Percentiles rank a stretch among this genome's conserved stretches.
Conservation (phyloP, 2,113 vertebrate genomes). For the Lepus europaeus region DNA sequence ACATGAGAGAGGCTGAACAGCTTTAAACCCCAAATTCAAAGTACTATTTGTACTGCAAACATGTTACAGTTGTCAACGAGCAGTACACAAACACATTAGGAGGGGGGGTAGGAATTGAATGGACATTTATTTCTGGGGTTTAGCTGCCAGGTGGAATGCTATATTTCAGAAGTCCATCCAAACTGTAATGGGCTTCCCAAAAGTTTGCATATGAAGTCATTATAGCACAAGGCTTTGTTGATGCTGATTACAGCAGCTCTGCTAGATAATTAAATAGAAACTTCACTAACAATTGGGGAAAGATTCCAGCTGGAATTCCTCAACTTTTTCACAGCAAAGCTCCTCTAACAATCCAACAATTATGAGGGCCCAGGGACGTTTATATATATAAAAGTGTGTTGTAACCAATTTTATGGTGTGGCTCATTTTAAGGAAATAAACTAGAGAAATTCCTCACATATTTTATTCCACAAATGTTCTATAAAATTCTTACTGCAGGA, state of each 20-base stretch:
- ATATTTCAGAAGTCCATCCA: background rate
- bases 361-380: constrained; percentile 72
- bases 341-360: constrained; percentile 34
- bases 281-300: constrained; percentile 34
- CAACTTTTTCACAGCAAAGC: constrained; percentile 46
- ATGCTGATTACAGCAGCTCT: constrained; percentile 34
- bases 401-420: constrained; percentile 79
- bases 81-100: constrained; percentile 74
- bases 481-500: constrained; percentile 78
- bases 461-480: constrained; percentile 79
- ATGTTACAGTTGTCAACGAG: constrained; percentile 84
- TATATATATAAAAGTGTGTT: constrained; percentile 47
- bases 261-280: constrained; percentile 50
- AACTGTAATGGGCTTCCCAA: background rate
- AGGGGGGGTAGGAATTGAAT: constrained; percentile 20
- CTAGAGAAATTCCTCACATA: constrained; percentile 78
- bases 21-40: constrained; percentile 84
- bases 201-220: background rate
- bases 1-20: constrained; percentile 82
- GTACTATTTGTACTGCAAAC: constrained; percentile 85
- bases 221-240: background rate
- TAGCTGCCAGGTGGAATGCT: constrained; percentile 49
- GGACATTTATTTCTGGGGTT: constrained; percentile 1
- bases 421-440: constrained; percentile 84
- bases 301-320: constrained; percentile 48